phyloP scores from a whole-genome alignment of 2,888 invertebrate genomes.

The Drosophila setosimentum region DNA sequence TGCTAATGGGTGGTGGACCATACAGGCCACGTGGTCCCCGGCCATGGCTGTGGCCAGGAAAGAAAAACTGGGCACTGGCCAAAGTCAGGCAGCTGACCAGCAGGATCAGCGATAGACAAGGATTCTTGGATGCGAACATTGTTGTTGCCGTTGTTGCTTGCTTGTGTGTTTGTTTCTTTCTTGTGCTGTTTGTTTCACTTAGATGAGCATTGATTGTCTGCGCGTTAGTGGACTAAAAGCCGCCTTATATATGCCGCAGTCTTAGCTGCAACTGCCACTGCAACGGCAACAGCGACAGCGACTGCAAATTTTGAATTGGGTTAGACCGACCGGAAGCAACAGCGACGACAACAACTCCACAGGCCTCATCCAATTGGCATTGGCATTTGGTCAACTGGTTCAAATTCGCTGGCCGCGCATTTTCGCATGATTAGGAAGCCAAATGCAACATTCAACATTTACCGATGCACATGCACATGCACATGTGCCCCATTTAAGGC shows the following conservation, averaged over 20 bases:
- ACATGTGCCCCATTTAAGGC: slow-evolving; percentile 52
- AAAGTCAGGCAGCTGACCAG: slow-evolving; percentile 32
- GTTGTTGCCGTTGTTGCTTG: slow-evolving; percentile 10
- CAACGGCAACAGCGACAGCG: background rate
- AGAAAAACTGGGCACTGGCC: slow-evolving; percentile 46
- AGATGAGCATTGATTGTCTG: slow-evolving; percentile 53
- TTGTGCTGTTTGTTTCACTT: slow-evolving; percentile 12
- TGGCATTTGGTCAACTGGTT: slow-evolving; percentile 78
- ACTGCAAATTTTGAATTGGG: slow-evolving; percentile 6
- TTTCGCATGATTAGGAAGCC: slow-evolving; percentile 68
- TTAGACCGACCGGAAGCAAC: slow-evolving; percentile 37
- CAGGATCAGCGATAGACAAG: slow-evolving; percentile 43
- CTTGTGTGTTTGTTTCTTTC: slow-evolving; percentile 11
- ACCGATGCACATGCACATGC: slow-evolving; percentile 11
- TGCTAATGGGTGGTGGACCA: slow-evolving; percentile 12
- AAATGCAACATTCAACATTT: slow-evolving; percentile 16
- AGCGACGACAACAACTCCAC: background rate
- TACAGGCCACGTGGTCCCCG: slow-evolving; percentile 34
- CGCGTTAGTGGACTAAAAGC: slow-evolving; percentile 35
- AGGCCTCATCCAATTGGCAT: slow-evolving; percentile 54
- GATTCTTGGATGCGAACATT: slow-evolving; percentile 33
- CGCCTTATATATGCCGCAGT: slow-evolving; percentile 55
- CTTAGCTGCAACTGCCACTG: slow-evolving; percentile 25
- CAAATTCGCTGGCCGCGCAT: slow-evolving; percentile 41
- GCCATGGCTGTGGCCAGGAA: slow-evolving; percentile 16